These are phyloP conservation scores for Myiotriccus ornatus DNA, from an alignment of 2,797 vertebrate species.

Conservation along the genomic window DNA sequence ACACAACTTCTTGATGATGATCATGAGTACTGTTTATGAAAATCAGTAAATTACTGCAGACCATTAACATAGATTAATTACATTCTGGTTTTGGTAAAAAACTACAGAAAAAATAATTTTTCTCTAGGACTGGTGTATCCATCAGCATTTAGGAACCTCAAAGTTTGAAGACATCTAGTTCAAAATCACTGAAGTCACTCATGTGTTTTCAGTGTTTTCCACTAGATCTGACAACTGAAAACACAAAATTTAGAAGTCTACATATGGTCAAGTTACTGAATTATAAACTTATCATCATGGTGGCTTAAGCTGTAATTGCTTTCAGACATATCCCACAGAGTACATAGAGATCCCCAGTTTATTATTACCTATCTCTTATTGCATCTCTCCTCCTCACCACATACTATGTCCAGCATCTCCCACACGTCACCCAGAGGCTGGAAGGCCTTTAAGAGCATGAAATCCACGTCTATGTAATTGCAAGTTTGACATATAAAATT, in stretches of 20 bases:
- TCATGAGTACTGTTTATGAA: not conserved
- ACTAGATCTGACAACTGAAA: not conserved
- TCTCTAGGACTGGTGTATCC: not conserved
- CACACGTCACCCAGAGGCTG: not conserved
- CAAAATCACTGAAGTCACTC: not conserved
- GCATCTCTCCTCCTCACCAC: not conserved
- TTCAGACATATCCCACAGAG: not conserved
- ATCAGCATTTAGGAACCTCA: not conserved
- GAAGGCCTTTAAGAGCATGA: not conserved
- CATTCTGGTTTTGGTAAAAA: not conserved
- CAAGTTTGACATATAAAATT: not conserved
- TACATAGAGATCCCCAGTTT: not conserved
- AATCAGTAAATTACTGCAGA: not conserved
- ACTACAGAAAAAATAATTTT: not conserved
- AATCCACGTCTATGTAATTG: not conserved
- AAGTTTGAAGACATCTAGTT: not conserved
- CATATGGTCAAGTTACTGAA: not conserved
- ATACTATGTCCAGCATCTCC: not conserved
- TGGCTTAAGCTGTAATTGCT: not conserved
- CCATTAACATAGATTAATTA: not conserved
- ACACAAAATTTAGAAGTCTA: not conserved
- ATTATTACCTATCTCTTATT: not conserved
- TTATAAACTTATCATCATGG: not conserved
- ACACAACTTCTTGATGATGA: not conserved
- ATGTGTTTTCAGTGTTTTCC: not conserved